Evolutionary conservation across 2,888 invertebrate genomes (phyloP), one percentile per base, ranked within the genome.

Genomic region (Pyrrhia umbra): DNA sequence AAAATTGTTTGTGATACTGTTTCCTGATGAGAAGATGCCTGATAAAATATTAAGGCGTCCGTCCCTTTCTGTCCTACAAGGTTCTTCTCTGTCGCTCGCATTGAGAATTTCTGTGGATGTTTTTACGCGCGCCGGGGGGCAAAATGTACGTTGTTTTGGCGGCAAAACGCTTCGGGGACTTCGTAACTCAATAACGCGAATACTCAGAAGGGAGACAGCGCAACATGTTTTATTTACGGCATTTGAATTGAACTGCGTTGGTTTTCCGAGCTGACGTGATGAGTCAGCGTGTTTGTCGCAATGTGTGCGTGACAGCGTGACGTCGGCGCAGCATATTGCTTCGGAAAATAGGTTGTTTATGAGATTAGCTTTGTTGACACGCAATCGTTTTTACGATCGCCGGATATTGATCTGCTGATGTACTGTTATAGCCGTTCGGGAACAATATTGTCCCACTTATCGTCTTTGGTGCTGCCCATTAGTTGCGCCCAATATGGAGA

Each of bases 61-160:
- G 88, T 95, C 95, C 93, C 92, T 92, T 90, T 95, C 92, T 71
- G 86, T 85, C 88, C 81, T 85, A 80, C 83, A 74, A 84, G 84
- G 80, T 82, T 60, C 82, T 77, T 91, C 92, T 91, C 89, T 86
- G 83, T 93, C 89, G 71, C 88, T 82, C 92, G 74, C 85, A 80
- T 73, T 76, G 79, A 82, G 86, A 81, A 87, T 85, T 85, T 88
- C 87, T 90, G 90, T 90, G 86, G 89, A 92, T 92, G 95, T 93
- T 94, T 94, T 94, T 93, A 93, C 91, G 88, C 94, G 88, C 95
- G 94, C 95, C 94, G 90, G 94, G 95, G 94, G 94, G 93, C 92
- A 92, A 92, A 93, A 91, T 92, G 93, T 91, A 91, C 91, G 93
- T 95, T 95, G 94, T 94, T 95, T 95, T 94, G 95, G 95, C 94